Evolutionary conservation across 1,140 invertebrate species (phyloP).

Genomic region (Brachionus paranguensis): DNA sequence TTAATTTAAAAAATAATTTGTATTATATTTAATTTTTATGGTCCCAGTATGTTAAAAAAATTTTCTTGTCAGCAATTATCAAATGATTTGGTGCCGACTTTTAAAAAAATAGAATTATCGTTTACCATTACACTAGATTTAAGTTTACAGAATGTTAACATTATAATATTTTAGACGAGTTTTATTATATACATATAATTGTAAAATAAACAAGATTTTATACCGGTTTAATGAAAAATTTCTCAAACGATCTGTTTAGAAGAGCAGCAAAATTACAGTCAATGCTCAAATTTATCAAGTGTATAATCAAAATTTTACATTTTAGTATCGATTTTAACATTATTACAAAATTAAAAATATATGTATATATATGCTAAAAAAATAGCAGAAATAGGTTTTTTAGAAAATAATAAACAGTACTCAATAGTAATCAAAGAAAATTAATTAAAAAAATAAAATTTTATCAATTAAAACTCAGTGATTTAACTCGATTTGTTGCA

Average conservation of each 20-base stretch:
- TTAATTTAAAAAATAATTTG: not conserved
- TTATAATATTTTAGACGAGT: not conserved
- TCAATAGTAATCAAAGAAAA: not conserved
- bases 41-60: not conserved
- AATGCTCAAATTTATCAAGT: not conserved
- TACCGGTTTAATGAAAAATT: not conserved
- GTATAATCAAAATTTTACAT: not conserved
- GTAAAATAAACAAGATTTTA: not conserved
- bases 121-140: not conserved
- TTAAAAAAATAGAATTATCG: not conserved
- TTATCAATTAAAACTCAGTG: not conserved
- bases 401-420: not conserved
- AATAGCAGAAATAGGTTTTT: not conserved
- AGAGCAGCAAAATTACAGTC: not conserved
- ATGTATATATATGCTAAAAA: not conserved
- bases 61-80: not conserved
- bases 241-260: not conserved
- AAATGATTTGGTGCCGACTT: not conserved
- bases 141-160: not conserved
- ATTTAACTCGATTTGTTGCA: not conserved
- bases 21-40: not conserved
- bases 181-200: not conserved
- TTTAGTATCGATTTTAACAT: not conserved
- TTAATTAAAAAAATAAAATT: not conserved
- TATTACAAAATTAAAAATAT: not conserved